phyloP scores from a whole-genome alignment of 1,140 invertebrate genomes.

The Drosophila saltans region DNA sequence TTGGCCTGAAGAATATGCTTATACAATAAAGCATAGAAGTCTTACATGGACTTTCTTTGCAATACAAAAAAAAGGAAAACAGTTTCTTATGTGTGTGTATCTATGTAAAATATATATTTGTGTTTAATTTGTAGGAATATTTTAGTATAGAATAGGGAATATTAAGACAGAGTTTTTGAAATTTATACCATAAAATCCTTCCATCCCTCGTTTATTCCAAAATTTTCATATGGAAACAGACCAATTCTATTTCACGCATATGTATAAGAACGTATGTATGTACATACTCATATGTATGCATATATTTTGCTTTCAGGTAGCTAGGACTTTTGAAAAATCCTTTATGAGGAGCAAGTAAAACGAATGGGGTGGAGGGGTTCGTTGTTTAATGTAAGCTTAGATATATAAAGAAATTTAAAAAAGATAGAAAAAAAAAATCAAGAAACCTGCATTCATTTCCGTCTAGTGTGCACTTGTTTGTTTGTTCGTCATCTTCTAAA shows the following conservation, averaged over 20 bases:
- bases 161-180: slow-evolving; percentile 7
- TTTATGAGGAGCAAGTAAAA: neutral
- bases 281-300: slow-evolving; percentile 6
- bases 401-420: neutral
- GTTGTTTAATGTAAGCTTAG: neutral
- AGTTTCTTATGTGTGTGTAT: slow-evolving; percentile 74
- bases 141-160: slow-evolving; percentile 48
- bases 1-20: neutral
- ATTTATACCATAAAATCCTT: slow-evolving; percentile 2
- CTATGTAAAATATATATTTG: slow-evolving; percentile 60
- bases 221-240: slow-evolving; percentile 18
- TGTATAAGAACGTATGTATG: slow-evolving; percentile 2
- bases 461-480: slow-evolving; percentile 63
- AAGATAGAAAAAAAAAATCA: neutral
- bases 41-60: neutral
- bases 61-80: slow-evolving; percentile 28
- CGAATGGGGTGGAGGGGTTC: neutral
- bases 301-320: slow-evolving; percentile 34
- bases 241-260: slow-evolving; percentile 29
- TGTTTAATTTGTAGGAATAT: slow-evolving; percentile 34
- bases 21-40: neutral
- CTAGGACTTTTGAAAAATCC: slow-evolving; percentile 35
- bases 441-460: slow-evolving; percentile 32
- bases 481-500: slow-evolving; percentile 25
- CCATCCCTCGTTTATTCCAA: neutral